Conservation (phyloP, 2,797 vertebrate species). For the Protonibea diacanthus region DNA sequence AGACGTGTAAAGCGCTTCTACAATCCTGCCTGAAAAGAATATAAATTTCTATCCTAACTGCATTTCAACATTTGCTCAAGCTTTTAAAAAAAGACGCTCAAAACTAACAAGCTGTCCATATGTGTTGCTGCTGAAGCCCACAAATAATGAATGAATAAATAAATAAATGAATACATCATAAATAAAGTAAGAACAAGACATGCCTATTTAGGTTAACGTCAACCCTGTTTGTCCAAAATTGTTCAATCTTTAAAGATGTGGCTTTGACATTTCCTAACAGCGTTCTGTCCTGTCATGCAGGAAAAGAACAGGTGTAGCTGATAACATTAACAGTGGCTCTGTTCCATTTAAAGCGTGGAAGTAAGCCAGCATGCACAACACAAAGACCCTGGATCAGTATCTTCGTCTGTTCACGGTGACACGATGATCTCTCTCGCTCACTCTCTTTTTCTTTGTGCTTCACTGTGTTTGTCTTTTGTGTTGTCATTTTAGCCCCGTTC, state of each 20-base stretch:
- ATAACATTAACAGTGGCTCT: slow-evolving; percentile 8
- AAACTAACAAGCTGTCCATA: not conserved
- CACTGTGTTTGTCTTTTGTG: not conserved
- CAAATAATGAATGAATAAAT: not conserved
- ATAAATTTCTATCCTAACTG: not conserved
- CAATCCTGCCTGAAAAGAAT: not conserved
- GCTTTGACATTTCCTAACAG: not conserved
- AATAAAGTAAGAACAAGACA: not conserved
- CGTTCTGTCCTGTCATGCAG: not conserved
- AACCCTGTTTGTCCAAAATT: not conserved
- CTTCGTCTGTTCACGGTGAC: not conserved
- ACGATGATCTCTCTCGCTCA: not conserved
- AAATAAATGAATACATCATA: not conserved
- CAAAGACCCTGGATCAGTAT: not conserved
- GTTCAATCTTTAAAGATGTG: not conserved
- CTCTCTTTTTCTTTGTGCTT: not conserved
- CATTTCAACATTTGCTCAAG: not conserved
- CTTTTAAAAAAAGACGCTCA: not conserved
- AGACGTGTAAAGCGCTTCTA: not conserved
- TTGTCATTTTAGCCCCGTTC: not conserved
- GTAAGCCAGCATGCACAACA: slow-evolving; percentile 9
- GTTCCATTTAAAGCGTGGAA: not conserved
- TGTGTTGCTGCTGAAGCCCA: not conserved
- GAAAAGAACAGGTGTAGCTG: slow-evolving; percentile 3
- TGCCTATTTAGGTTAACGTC: not conserved